Evolutionary conservation across 2,113 vertebrate genomes (phyloP), one percentile per base, ranked within the genome.

Genomic region (Anthoscopus minutus): DNA sequence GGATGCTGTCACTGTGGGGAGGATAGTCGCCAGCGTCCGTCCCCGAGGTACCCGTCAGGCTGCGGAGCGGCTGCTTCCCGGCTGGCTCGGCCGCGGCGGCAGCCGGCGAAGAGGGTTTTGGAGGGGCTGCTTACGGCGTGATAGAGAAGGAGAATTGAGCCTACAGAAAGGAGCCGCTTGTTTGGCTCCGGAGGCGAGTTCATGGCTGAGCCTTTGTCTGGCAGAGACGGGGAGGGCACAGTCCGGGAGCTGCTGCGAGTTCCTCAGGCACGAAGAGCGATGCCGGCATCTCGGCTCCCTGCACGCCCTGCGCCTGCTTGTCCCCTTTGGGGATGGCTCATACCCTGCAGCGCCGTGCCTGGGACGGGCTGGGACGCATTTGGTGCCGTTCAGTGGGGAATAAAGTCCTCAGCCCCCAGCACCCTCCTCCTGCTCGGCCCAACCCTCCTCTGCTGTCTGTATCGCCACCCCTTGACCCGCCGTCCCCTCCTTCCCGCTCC

Each of bases 151-250:
- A 88, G 50, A 48, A 38, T 15, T 54, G 84, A 93, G 64, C 45
- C 71, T 24, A 9, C 17, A 45, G 81, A 69, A 89, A 84, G 70
- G 69, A 93, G 65, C 78, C 4, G 2, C 37, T 87, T 44, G 64
- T 84, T 86, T 3, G 4, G 78, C 78, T 89, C 77, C 1, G 0
- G 42, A 78, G 81, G 77, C 31, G 18, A 89, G 78, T 65, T 81
- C n/a, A 14, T 57, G 88, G 72, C 72, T 78, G 37, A 93, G 69
- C 58, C 76, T 91, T 86, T 88, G 80, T 79, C 76, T 67, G 92
- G 66, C 48, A 35, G 81, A 19, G 57, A 51, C 4, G 6, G 67
- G 62, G 81, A 72, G 69, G 77, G 66, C 80, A 45, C 13, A 28
- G 72, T 66, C 54, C 5, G 42, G 65, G 88, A 79, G 40, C 73